These are phyloP conservation scores for Synanthedon tipuliformis DNA, from an alignment of 2,888 invertebrate genomes.

Conservation along the genomic window DNA sequence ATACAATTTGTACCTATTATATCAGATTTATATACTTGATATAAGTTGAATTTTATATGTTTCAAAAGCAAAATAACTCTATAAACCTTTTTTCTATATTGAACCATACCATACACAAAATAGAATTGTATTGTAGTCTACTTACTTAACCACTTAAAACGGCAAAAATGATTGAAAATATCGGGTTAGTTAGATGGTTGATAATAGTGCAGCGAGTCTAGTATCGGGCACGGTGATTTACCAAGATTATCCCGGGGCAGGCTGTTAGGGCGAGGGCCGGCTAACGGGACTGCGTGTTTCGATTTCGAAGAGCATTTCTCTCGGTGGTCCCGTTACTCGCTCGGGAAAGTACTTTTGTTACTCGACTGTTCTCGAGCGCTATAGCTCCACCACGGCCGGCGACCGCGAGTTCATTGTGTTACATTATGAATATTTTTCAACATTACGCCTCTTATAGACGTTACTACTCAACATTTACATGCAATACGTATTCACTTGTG, in stretches of 20 bases:
- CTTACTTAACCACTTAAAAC: background rate
- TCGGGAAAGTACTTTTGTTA: constrained; percentile 66
- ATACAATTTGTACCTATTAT: too few relatives aligned
- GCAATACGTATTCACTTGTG: too few relatives aligned
- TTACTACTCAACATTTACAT: too few relatives aligned
- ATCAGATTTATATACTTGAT: background rate
- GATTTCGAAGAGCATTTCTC: constrained; percentile 72
- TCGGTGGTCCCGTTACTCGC: constrained; percentile 61
- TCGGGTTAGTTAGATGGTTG: background rate
- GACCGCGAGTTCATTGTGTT: constrained; percentile 4
- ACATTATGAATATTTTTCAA: too few relatives aligned
- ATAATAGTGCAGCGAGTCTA: background rate
- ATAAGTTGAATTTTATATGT: background rate
- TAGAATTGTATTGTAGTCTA: too few relatives aligned
- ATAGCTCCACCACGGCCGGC: constrained; percentile 11
- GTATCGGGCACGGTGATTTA: constrained; percentile 30
- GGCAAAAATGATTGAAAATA: background rate
- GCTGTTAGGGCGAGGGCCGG: constrained; percentile 52
- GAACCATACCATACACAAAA: too few relatives aligned
- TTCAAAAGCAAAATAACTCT: background rate
- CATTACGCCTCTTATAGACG: too few relatives aligned
- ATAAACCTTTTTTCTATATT: too few relatives aligned
- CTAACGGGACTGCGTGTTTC: constrained; percentile 68
- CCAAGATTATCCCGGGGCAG: constrained; percentile 49
- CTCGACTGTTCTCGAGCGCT: background rate